These are phyloP conservation scores for Oligia fasciuncula DNA, from an alignment of 2,888 invertebrate genomes.

Conservation along the genomic window DNA sequence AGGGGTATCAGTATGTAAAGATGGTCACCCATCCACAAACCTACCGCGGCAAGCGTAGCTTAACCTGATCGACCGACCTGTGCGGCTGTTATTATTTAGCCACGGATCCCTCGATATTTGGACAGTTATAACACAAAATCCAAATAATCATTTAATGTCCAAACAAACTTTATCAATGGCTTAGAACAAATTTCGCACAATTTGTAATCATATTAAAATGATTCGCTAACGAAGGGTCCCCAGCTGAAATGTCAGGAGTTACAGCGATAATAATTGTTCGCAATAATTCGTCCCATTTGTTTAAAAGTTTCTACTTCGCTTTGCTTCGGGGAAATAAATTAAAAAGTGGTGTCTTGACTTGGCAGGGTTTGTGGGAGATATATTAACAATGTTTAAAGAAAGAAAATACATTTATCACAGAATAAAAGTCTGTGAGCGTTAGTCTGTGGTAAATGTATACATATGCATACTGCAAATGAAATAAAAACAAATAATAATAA, in stretches of 20 bases:
- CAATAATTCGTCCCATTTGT: conserved; percentile 41
- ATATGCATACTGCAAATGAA: no score
- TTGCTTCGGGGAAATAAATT: conserved; percentile 37
- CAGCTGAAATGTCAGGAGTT: conserved; percentile 48
- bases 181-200: conserved; percentile 49
- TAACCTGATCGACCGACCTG: no score
- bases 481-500: no score
- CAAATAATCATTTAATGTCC: conserved; percentile 42
- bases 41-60: no score
- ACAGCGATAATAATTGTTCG: conserved; percentile 41
- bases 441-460: no score
- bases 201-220: conserved; percentile 64
- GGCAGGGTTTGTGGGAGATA: no score
- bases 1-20: no score
- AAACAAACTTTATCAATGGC: conserved; percentile 50
- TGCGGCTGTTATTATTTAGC: no score
- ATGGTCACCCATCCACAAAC: no score
- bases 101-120: conserved; percentile 1
- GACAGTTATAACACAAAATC: conserved; percentile 14
- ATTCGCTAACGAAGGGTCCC: conserved; percentile 51
- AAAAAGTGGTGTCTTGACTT: conserved; percentile 25
- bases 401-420: no score
- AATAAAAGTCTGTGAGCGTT: no score
- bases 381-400: no score
- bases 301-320: conserved; percentile 27